Evolutionary conservation across 2,797 vertebrate species (phyloP).

Genomic region (Pitangus sulphuratus): DNA sequence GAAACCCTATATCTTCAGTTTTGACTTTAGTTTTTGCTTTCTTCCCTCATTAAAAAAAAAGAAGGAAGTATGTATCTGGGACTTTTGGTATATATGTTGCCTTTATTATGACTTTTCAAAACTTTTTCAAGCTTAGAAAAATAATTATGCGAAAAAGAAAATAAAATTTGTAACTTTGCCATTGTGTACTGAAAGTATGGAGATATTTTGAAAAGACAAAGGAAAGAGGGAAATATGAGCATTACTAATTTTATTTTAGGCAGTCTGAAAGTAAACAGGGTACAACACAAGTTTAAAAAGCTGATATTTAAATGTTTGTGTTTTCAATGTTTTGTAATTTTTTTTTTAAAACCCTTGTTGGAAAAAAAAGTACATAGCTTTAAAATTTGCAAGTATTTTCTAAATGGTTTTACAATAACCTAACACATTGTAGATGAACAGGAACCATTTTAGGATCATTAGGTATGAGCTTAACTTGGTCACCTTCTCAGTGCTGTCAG

Average conservation of each 20-base stretch:
- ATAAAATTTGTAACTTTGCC: background rate
- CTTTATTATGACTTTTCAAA: background rate
- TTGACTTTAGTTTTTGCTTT: background rate
- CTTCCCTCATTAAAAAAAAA: background rate
- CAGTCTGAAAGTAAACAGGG: background rate
- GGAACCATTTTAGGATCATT: background rate
- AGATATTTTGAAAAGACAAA: background rate
- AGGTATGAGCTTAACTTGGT: background rate
- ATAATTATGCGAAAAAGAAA: background rate
- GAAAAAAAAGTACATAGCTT: background rate
- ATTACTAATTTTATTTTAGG: background rate
- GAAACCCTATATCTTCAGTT: background rate
- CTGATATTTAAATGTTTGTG: background rate
- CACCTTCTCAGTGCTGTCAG: background rate
- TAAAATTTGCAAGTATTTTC: background rate
- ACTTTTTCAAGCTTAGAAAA: background rate
- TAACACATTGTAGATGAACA: background rate
- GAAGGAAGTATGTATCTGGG: background rate
- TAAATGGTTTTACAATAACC: background rate
- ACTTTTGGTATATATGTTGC: background rate
- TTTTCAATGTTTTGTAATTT: background rate
- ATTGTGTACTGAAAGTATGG: background rate
- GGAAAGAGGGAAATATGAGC: background rate
- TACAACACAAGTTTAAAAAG: background rate
- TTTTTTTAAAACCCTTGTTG: background rate